A percentile compares a stretch with the other conserved stretches of the same genome.
Evolutionary conservation across 2,797 vertebrate genomes (phyloP).

Genomic region (Heteromormyrus szaboi): DNA sequence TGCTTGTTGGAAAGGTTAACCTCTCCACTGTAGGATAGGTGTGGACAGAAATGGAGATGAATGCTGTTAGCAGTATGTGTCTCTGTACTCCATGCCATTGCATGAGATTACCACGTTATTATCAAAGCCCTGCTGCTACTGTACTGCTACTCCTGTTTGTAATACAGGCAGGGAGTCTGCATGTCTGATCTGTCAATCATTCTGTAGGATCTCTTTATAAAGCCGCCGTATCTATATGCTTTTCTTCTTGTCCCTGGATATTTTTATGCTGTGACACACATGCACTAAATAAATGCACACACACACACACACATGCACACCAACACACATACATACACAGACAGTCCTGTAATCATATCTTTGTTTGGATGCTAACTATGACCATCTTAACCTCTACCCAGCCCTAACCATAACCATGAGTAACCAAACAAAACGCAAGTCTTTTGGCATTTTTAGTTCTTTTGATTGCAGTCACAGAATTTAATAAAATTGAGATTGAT

Average conservation of each 20-base stretch:
- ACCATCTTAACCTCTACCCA: not conserved
- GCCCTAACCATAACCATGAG: not conserved
- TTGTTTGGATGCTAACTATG: not conserved
- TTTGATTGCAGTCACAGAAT: not conserved
- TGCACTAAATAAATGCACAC: not conserved
- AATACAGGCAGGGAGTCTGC: not conserved
- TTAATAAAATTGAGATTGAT: not conserved
- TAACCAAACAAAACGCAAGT: not conserved
- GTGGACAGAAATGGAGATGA: not conserved
- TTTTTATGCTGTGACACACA: not conserved
- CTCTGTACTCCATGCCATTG: not conserved
- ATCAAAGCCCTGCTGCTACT: not conserved
- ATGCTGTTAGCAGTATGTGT: not conserved
- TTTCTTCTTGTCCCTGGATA: not conserved
- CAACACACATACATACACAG: not conserved
- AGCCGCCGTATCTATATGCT: not conserved
- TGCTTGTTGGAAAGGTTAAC: slow-evolving; percentile 13
- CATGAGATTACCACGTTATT: not conserved
- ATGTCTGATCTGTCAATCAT: not conserved
- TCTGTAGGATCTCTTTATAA: not conserved
- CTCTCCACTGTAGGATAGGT: not conserved
- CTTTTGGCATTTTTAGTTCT: not conserved
- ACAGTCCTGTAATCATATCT: not conserved
- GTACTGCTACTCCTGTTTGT: not conserved
- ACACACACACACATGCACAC: not conserved